Evolutionary conservation across 2,113 vertebrate species (phyloP).

Genomic region (Chionomys nivalis): DNA sequence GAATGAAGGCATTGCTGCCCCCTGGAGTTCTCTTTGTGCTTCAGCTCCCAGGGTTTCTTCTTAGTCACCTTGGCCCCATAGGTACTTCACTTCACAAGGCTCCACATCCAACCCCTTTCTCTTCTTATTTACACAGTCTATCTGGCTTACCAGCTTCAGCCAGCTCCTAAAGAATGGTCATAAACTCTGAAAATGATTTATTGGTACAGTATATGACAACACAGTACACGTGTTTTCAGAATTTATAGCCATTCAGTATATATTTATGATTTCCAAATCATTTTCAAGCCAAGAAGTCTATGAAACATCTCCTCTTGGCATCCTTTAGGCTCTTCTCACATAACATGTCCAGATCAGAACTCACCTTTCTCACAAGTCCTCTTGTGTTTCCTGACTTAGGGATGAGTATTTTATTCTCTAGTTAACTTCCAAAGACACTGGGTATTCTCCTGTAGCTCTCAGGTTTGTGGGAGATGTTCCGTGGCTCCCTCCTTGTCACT

Average conservation of each 20-base stretch:
- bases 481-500: not conserved
- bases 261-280: conserved; percentile 63
- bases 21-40: conserved; percentile 5
- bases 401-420: not conserved
- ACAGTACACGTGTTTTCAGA: conserved; percentile 53
- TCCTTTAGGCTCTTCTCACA: not conserved
- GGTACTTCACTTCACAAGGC: conserved; percentile 33
- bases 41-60: conserved; percentile 19
- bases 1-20: not conserved
- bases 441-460: not conserved
- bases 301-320: conserved; percentile 35
- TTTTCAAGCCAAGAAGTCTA: conserved; percentile 55
- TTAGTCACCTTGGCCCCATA: conserved; percentile 37
- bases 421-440: not conserved
- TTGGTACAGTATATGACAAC: conserved; percentile 55
- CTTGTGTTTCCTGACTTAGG: not conserved
- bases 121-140: conserved; percentile 44
- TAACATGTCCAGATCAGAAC: not conserved
- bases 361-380: not conserved
- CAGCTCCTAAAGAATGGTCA: conserved; percentile 31
- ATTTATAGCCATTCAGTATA: conserved; percentile 57
- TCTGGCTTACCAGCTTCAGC: conserved; percentile 31
- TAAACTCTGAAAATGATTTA: conserved; percentile 68
- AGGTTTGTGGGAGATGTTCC: not conserved
- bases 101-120: not conserved